A percentile compares a stretch with the other conserved stretches of the same genome.
phyloP scores from a whole-genome alignment of 2,888 invertebrate genomes.

The Pollenia labialis region DNA sequence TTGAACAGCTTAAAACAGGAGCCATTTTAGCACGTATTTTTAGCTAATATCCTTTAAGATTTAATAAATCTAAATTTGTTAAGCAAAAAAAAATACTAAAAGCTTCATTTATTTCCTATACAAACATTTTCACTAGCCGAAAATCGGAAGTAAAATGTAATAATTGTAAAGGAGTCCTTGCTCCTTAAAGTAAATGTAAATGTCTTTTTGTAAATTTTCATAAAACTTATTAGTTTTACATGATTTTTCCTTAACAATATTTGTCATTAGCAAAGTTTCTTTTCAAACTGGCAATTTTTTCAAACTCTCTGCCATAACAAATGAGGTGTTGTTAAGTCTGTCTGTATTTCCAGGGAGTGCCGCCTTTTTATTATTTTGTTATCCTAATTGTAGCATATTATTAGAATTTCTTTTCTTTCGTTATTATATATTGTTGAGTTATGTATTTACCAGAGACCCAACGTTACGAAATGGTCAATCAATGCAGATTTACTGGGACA shows the following conservation, averaged over 20 bases:
- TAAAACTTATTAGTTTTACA: constrained; percentile 53
- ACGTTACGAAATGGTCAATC: constrained; percentile 66
- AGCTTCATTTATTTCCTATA: background rate
- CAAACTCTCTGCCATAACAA: constrained; percentile 29
- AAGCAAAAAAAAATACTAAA: too few relatives aligned
- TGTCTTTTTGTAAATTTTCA: background rate
- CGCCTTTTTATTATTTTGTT: constrained; percentile 44
- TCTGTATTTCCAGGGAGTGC: constrained; percentile 10
- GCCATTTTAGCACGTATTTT: background rate
- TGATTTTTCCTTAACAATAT: constrained; percentile 44
- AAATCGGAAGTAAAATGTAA: constrained; percentile 15
- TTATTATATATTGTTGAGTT: constrained; percentile 36
- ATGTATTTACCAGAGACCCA: background rate
- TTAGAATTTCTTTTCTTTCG: constrained; percentile 39
- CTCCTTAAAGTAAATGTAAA: background rate
- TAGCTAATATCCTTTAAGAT: background rate
- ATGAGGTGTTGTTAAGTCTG: constrained; percentile 56
- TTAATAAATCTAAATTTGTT: background rate
- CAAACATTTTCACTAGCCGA: background rate
- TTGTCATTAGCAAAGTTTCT: constrained; percentile 22
- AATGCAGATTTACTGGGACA: constrained; percentile 54
- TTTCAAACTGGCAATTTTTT: background rate
- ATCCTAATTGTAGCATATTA: constrained; percentile 72
- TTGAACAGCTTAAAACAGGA: constrained; percentile 2
- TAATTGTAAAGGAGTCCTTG: background rate